A percentile compares a stretch with the other conserved stretches of the same genome.
Evolutionary conservation across 2,888 invertebrate species (phyloP).

Genomic region (Heliconius ismenius): DNA sequence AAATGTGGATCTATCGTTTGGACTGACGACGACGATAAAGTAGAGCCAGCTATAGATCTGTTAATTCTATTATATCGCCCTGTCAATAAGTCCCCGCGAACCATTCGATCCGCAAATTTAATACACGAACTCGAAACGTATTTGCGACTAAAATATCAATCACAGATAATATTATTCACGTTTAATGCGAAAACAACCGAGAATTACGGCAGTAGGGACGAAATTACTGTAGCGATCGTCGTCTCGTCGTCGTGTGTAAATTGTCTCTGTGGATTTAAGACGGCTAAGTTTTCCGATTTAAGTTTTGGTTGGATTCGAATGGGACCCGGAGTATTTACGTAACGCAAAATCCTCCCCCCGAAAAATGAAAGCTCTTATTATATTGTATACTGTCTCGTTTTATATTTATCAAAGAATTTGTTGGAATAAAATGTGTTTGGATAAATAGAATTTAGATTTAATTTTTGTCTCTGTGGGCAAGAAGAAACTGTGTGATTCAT

Average conservation of each 20-base stretch:
- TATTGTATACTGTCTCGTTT: not conserved
- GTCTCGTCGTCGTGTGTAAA: conserved; percentile 17
- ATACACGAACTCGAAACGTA: conserved; percentile 43
- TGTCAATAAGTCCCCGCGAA: conserved; percentile 48
- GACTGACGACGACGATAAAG: conserved; percentile 18
- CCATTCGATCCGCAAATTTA: conserved; percentile 49
- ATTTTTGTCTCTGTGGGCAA: not conserved
- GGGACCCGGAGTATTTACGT: conserved; percentile 25
- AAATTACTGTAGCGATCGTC: conserved; percentile 27
- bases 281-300: conserved; percentile 43
- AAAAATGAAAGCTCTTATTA: conserved; percentile 8
- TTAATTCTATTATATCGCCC: conserved; percentile 45
- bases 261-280: conserved; percentile 40
- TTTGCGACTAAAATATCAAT: conserved; percentile 46
- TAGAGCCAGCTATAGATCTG: conserved; percentile 29
- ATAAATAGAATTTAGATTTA: conserved; percentile 1
- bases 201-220: conserved; percentile 17
- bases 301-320: conserved; percentile 38
- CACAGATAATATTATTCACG: conserved; percentile 24
- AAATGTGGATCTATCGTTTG: conserved; percentile 18
- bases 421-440: not conserved
- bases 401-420: not conserved
- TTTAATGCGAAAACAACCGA: conserved; percentile 31
- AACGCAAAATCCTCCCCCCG: conserved; percentile 3
- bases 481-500: too few relatives aligned